Percentiles rank a stretch among this genome's conserved stretches.
These are phyloP conservation scores for Toxostoma redivivum DNA, from an alignment of 2,113 vertebrate genomes.

Conservation along the genomic window DNA sequence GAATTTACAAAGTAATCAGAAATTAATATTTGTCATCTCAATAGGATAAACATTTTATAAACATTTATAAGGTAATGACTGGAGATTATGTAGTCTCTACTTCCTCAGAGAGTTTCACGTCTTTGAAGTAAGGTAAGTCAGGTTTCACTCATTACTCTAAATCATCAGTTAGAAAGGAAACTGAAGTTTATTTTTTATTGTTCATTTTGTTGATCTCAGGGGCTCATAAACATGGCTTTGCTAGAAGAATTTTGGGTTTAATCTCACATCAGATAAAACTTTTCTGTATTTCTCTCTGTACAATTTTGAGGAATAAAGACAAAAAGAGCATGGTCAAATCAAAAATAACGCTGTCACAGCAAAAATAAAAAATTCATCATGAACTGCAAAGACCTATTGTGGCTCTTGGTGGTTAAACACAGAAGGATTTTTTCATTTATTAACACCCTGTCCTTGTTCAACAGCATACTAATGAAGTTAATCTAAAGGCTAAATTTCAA, in stretches of 20 bases:
- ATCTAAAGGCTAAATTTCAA: conserved; percentile 72
- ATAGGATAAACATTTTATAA: neutral
- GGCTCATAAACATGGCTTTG: neutral
- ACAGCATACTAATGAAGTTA: conserved; percentile 68
- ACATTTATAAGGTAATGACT: neutral
- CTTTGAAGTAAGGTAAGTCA: neutral
- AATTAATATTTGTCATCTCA: neutral
- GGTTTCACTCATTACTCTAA: neutral
- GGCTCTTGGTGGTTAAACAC: conserved; percentile 35
- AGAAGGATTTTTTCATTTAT: conserved; percentile 67
- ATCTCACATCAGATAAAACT: neutral
- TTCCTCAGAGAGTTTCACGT: neutral
- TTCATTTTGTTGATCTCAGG: neutral
- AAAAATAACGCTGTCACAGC: conserved; percentile 14
- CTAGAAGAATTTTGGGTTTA: neutral
- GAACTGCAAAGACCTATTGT: conserved; percentile 23
- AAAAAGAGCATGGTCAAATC: neutral
- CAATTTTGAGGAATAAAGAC: neutral
- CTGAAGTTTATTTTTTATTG: neutral
- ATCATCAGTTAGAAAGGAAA: neutral
- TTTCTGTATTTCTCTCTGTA: neutral
- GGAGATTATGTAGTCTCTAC: neutral
- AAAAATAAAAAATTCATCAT: conserved; percentile 12
- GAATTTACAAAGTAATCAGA: neutral
- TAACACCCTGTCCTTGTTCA: conserved; percentile 62